These are phyloP conservation scores for Lasius platythorax DNA, from an alignment of 2,888 invertebrate species.

Conservation along the genomic window DNA sequence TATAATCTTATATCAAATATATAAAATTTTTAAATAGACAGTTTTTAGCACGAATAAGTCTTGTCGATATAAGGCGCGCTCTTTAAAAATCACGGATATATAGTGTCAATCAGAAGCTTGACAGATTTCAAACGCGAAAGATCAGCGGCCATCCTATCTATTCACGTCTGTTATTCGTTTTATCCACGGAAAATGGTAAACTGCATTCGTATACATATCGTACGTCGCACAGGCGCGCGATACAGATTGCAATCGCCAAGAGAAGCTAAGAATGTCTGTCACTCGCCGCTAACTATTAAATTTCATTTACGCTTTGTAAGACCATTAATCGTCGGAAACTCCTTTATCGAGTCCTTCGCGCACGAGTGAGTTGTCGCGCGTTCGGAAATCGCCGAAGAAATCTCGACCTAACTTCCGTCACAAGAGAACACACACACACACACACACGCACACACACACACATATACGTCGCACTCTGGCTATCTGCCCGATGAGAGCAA, in stretches of 20 bases:
- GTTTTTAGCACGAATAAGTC: too few species aligned
- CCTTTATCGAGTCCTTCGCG: conserved; percentile 62
- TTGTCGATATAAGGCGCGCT: background rate
- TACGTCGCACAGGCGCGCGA: background rate
- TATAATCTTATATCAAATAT: too few species aligned
- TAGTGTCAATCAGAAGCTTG: background rate
- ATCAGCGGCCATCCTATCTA: background rate
- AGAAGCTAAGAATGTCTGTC: background rate
- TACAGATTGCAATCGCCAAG: conserved; percentile 4
- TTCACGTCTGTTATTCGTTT: too few species aligned
- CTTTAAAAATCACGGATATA: background rate
- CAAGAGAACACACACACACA: background rate
- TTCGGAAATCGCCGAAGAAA: conserved; percentile 50
- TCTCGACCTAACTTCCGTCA: conserved; percentile 37
- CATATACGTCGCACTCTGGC: conserved; percentile 25
- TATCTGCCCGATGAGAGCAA: conserved; percentile 61
- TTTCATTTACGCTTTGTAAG: conserved; percentile 65
- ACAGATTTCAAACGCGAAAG: conserved; percentile 9
- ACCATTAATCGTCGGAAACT: conserved; percentile 57
- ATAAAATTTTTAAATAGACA: too few species aligned
- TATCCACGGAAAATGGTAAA: background rate
- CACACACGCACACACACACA: background rate
- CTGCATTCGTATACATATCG: background rate
- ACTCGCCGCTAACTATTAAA: conserved; percentile 54
- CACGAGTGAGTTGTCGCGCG: conserved; percentile 40